phyloP scores from a whole-genome alignment of 2,888 invertebrate species.

The Tiphia femorata region DNA sequence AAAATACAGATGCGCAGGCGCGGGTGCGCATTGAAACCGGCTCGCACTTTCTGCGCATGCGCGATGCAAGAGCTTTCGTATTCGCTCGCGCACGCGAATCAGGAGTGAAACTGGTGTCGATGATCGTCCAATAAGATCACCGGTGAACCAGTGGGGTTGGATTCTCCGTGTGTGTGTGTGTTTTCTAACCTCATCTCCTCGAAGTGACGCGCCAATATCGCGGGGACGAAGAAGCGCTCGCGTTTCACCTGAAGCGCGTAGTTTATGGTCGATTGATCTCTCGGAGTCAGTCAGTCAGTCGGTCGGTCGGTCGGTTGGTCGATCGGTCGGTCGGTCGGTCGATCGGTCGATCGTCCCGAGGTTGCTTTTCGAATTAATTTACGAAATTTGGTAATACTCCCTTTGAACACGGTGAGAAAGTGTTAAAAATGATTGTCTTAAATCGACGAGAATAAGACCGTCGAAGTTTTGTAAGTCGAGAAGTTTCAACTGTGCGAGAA shows the following conservation, averaged over 20 bases:
- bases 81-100: background rate
- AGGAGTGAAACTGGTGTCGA: constrained; percentile 11
- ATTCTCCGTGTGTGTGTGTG: too few species aligned
- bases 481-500: too few species aligned
- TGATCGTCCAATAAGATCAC: constrained; percentile 20
- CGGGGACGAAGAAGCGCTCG: background rate
- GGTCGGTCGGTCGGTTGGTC: background rate
- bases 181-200: too few species aligned
- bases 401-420: too few species aligned
- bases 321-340: background rate
- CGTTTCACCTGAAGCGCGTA: too few species aligned
- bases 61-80: constrained; percentile 21
- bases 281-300: background rate
- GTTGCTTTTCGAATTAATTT: constrained; percentile 15
- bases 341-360: constrained; percentile 15
- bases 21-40: background rate
- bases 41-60: constrained; percentile 14
- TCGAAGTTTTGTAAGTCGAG: too few species aligned
- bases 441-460: too few species aligned
- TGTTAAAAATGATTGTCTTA: too few species aligned
- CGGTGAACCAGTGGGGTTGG: too few species aligned
- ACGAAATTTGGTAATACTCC: too few species aligned
- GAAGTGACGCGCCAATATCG: background rate
- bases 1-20: constrained; percentile 7
- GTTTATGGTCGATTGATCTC: background rate